Percentiles rank a stretch among this genome's conserved stretches.
Conservation (phyloP, 1,140 invertebrate species). For the Papilio glaucus region DNA sequence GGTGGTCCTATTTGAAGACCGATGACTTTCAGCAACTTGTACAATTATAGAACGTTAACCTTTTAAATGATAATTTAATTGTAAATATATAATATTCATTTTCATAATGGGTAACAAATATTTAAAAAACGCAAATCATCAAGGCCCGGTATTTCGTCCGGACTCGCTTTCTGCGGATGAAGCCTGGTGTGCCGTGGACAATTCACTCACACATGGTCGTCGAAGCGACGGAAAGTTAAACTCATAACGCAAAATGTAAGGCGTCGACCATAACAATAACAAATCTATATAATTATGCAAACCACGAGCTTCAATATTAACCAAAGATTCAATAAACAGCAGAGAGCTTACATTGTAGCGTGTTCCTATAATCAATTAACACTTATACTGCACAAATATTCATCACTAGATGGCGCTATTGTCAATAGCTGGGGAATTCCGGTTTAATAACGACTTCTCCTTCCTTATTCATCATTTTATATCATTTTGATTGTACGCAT, state of each 20-base stretch:
- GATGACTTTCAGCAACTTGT: background rate
- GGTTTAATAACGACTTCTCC: constrained; percentile 3
- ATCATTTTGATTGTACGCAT: constrained; percentile 7
- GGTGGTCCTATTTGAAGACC: background rate
- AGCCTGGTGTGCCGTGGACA: too few species aligned
- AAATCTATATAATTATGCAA: constrained; percentile 4
- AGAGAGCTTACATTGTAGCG: background rate
- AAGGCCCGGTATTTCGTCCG: background rate
- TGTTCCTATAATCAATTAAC: constrained; percentile 1
- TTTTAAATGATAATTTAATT: background rate
- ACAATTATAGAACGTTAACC: background rate
- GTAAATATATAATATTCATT: background rate
- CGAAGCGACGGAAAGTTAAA: background rate
- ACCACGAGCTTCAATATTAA: constrained; percentile 19
- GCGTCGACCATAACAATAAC: constrained; percentile 5
- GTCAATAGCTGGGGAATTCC: background rate
- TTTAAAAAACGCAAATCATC: background rate
- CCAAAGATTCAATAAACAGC: constrained; percentile 11
- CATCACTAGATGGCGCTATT: constrained; percentile 1
- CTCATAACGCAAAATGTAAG: background rate
- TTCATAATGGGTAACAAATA: background rate
- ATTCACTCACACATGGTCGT: too few species aligned
- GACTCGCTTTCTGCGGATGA: too few species aligned
- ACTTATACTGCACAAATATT: background rate
- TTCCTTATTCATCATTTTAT: constrained; percentile 1